These are phyloP conservation scores for Drosophila multiciliata DNA, from an alignment of 2,888 invertebrate genomes.

Conservation along the genomic window DNA sequence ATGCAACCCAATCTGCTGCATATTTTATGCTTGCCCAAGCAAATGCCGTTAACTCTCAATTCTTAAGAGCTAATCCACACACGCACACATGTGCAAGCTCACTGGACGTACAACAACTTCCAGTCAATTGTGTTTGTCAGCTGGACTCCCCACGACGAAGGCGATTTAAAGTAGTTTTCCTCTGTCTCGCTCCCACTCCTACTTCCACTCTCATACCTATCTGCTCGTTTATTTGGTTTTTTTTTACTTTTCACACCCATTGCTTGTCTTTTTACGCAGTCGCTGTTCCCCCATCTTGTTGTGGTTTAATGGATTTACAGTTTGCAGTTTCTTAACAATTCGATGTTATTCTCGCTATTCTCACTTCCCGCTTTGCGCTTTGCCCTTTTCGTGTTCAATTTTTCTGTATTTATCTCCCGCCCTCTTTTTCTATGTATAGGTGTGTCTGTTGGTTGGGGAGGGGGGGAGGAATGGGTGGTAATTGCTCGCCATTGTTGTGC, in stretches of 20 bases:
- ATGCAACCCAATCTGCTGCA: background rate
- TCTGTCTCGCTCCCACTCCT: conserved; percentile 3
- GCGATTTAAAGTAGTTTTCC: conserved; percentile 33
- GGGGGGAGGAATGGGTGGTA: conserved; percentile 40
- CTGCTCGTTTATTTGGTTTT: background rate
- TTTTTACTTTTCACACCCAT: conserved; percentile 1
- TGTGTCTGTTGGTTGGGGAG: background rate
- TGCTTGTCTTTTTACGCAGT: conserved; percentile 9
- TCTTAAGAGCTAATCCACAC: conserved; percentile 52
- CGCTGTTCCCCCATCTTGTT: conserved; percentile 61
- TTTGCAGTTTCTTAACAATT: conserved; percentile 80
- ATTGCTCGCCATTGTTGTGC: conserved; percentile 77
- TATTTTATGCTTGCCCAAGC: conserved; percentile 4
- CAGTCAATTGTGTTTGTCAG: conserved; percentile 68
- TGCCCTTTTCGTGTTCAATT: conserved; percentile 73
- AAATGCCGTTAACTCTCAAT: conserved; percentile 1
- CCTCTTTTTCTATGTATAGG: conserved; percentile 8
- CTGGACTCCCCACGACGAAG: conserved; percentile 21
- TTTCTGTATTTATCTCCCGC: conserved; percentile 29
- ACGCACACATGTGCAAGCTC: conserved; percentile 52
- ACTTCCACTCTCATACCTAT: background rate
- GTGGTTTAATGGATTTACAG: conserved; percentile 82
- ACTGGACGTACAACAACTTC: conserved; percentile 57
- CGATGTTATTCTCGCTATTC: conserved; percentile 74
- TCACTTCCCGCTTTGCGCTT: conserved; percentile 71